Evolutionary conservation across 2,113 vertebrate genomes (phyloP).

Genomic region (Petaurus breviceps): DNA sequence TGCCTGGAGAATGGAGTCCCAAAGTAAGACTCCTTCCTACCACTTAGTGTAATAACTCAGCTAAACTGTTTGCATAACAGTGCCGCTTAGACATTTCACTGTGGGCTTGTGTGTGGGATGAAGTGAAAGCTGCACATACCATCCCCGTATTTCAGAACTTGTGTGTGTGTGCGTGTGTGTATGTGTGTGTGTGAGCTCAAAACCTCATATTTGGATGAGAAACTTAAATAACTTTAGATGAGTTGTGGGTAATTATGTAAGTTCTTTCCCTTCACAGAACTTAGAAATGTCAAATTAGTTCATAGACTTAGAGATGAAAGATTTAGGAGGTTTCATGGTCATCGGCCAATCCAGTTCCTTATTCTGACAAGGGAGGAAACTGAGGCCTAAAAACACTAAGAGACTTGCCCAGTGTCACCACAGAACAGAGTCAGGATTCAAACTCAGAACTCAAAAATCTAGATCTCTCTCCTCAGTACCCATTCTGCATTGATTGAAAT

Average conservation of each 20-base stretch:
- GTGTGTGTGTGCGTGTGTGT: conserved; percentile 53
- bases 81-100: neutral
- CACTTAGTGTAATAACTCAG: conserved; percentile 5
- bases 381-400: neutral
- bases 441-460: neutral
- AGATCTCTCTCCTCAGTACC: neutral
- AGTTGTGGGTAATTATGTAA: conserved; percentile 84
- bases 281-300: conserved; percentile 67
- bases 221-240: conserved; percentile 80
- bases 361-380: neutral
- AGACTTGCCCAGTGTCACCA: neutral
- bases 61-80: neutral
- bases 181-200: conserved; percentile 70
- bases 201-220: conserved; percentile 78
- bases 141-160: conserved; percentile 7
- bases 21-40: neutral
- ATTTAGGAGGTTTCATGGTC: neutral
- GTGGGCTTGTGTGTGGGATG: conserved; percentile 32
- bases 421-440: neutral
- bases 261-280: conserved; percentile 79
- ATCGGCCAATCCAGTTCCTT: neutral
- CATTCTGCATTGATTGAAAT: neutral
- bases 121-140: neutral
- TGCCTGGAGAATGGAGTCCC: neutral
- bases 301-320: conserved; percentile 2